Evolutionary conservation across 2,113 vertebrate species (phyloP).

Genomic region (Hemibagrus wyckioides): DNA sequence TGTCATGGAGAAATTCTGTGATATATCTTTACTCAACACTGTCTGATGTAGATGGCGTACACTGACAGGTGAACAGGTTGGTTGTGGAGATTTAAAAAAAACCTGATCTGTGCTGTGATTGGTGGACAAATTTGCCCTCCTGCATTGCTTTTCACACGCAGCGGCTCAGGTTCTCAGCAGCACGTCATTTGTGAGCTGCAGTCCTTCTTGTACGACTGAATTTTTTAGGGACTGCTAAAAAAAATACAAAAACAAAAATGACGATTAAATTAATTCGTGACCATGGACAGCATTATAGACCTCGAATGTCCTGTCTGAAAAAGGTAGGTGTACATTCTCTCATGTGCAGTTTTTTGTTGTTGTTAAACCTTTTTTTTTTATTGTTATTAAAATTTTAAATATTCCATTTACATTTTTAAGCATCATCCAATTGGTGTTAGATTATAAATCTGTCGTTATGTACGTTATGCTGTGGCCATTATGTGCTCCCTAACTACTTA

Average conservation of each 20-base stretch:
- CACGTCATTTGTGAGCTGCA: not conserved
- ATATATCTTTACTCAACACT: not conserved
- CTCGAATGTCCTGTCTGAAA: conserved; percentile 85
- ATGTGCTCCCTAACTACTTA: not conserved
- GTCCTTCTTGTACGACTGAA: too few species aligned
- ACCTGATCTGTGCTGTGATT: conserved; percentile 67
- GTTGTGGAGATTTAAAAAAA: not conserved
- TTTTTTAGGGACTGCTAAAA: conserved; percentile 34
- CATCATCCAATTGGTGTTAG: not conserved
- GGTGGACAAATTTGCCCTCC: conserved; percentile 64
- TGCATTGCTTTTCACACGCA: not conserved
- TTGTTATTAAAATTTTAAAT: not conserved
- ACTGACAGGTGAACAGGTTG: conserved; percentile 7
- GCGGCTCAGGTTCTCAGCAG: not conserved
- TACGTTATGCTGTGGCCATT: not conserved
- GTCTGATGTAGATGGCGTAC: not conserved
- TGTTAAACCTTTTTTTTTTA: not conserved
- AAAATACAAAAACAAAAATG: conserved; percentile 66
- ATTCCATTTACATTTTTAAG: not conserved
- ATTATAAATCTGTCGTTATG: not conserved
- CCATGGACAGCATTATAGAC: conserved; percentile 81
- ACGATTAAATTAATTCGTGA: conserved; percentile 82
- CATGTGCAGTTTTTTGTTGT: not conserved
- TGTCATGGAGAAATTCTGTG: not conserved
- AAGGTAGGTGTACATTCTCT: conserved; percentile 76